Evolutionary conservation across 2,888 invertebrate species (phyloP).

Genomic region (Zeuzera pyrina): DNA sequence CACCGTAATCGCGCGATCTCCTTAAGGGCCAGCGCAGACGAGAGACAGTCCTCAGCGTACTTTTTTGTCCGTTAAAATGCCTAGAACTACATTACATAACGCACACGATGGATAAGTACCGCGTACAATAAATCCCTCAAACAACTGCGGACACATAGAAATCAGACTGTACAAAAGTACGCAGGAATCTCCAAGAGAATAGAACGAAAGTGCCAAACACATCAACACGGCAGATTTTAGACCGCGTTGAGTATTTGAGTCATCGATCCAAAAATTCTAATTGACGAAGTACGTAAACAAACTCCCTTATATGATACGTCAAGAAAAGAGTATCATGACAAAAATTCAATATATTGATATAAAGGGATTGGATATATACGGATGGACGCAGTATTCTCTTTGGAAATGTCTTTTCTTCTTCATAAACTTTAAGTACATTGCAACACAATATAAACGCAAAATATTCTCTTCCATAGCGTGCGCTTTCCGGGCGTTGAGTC

Average conservation of each 20-base stretch:
- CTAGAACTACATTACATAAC: not conserved
- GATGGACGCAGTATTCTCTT: no score
- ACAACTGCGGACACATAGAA: not conserved
- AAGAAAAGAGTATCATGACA: conserved; percentile 5
- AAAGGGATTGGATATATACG: no score
- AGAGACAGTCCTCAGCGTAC: conserved; percentile 14
- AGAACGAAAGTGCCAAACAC: not conserved
- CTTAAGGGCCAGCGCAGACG: no score
- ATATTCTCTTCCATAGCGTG: no score
- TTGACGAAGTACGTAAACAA: conserved; percentile 3
- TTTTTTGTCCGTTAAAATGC: conserved; percentile 1
- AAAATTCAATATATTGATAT: no score
- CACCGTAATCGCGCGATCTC: no score
- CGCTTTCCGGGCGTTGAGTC: no score
- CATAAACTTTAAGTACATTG: no score
- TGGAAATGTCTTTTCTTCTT: no score
- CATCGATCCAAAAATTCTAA: conserved; percentile 2
- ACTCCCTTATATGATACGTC: conserved; percentile 3
- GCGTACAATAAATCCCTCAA: not conserved
- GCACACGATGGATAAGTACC: not conserved
- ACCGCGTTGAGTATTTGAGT: conserved; percentile 5
- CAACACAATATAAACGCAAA: no score
- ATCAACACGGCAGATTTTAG: conserved; percentile 5
- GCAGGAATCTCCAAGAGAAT: not conserved
- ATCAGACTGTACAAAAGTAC: not conserved